Evolutionary conservation across 2,797 vertebrate species (phyloP), one percentile per base, ranked within the genome.

Genomic region (Leuciscus waleckii): DNA sequence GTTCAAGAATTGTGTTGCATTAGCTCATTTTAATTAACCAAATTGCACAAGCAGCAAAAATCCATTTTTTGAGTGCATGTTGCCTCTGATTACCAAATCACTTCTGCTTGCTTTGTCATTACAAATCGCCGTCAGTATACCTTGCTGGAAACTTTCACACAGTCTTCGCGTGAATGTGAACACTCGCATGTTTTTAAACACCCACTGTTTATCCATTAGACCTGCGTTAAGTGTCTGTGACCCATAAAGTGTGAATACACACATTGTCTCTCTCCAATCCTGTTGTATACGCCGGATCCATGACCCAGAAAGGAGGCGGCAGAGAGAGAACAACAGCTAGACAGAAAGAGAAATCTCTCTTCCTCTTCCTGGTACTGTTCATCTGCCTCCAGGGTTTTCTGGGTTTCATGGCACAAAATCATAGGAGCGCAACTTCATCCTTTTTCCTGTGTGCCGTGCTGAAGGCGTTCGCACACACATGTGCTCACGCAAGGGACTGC

Each of bases 231-330:
- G 79, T 88, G 77, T 67, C 49, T 86, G 80, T 87, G 90, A 90
- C 87, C 89, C 90, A 87, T 86, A 87, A 90, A 88, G 65, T 29
- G 3, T 79, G 84, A 87, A 88, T 88, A 81, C 88, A 79, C 85
- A 88, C 83, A 71, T 35, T 61, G 67, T 69, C 82, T 85, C 71
- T 78, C 84, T 78, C 81, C 75, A 82, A 29, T 87, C 46, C 19
- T 73, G n/a, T 71, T 81, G 68, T 82, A 79, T 65, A 26, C 41
- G 80, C 54, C 77, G 49, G 73, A 84, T 84, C 79, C 67, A 35
- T 91, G 90, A 91, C 90, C 90, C 87, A 91, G 86, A 92, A 92
- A 90, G 58, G 84, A 54, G 76, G 46, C 63, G 54, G 65, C 54
- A 77, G 58, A 86, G 82, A 82, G 39, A 86, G 46, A 79, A 80